phyloP scores from a whole-genome alignment of 2,888 invertebrate genomes.

The Cerastis leucographa region DNA sequence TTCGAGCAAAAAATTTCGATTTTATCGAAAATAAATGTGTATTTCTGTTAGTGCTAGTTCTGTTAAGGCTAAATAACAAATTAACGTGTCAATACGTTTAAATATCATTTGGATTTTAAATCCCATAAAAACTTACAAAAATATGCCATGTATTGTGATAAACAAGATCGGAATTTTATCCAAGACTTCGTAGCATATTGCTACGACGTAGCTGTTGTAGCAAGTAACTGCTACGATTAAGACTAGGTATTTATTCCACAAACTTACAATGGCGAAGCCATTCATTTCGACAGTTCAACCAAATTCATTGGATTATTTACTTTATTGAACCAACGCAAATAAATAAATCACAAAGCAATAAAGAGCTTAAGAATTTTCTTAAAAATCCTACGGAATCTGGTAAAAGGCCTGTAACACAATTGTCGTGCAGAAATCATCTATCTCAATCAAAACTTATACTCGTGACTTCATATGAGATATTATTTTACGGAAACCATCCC shows the following conservation, averaged over 20 bases:
- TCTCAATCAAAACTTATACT: too few relatives aligned
- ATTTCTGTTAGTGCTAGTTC: not conserved
- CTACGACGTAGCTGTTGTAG: slow-evolving; percentile 42
- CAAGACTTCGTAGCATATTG: not conserved
- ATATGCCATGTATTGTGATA: not conserved
- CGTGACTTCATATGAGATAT: not conserved
- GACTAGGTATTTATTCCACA: not conserved
- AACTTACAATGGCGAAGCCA: not conserved
- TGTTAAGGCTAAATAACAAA: not conserved
- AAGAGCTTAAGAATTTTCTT: not conserved
- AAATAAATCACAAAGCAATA: too few relatives aligned
- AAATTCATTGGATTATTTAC: not conserved
- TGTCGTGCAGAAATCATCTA: too few relatives aligned
- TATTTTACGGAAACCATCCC: too few relatives aligned
- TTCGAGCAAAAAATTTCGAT: not conserved
- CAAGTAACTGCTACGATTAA: slow-evolving; percentile 7
- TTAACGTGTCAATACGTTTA: not conserved
- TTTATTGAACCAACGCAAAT: not conserved
- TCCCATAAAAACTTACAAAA: not conserved
- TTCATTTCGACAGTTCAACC: not conserved
- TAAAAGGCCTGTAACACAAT: not conserved
- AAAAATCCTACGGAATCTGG: not conserved
- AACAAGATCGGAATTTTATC: not conserved
- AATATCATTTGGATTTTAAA: not conserved
- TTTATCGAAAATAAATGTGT: not conserved